Evolutionary conservation across 1,140 invertebrate species (phyloP).

Genomic region (Drosophila miranda): DNA sequence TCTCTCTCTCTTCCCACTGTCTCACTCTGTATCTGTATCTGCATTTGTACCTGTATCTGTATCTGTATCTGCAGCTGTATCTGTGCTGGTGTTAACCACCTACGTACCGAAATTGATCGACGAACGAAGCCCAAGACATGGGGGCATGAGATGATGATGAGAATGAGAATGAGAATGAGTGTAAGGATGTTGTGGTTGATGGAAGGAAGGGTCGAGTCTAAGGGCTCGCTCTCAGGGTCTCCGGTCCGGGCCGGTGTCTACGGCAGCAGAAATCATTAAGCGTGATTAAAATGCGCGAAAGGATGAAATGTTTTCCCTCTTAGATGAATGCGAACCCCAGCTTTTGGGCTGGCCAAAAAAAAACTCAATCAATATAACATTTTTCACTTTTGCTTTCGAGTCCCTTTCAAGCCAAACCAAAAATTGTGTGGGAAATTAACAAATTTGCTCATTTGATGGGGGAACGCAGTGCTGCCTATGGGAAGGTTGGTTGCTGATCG

Average conservation of each 20-base stretch:
- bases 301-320: conserved; percentile 53
- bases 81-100: conserved; percentile 49
- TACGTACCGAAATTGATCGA: conserved; percentile 48
- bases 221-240: conserved; percentile 6
- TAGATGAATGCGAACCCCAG: conserved; percentile 7
- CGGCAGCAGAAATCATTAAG: conserved; percentile 60
- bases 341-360: conserved; percentile 5
- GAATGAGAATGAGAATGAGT: conserved; percentile 3
- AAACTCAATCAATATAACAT: conserved; percentile 45
- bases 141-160: conserved; percentile 1
- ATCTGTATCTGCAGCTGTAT: conserved; percentile 13
- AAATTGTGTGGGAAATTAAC: conserved; percentile 36
- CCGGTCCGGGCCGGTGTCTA: conserved; percentile 2
- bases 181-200: too few species aligned
- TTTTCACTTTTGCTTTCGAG: conserved; percentile 37
- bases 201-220: conserved; percentile 21
- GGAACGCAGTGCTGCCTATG: background rate
- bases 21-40: background rate
- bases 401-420: background rate
- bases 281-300: conserved; percentile 67
- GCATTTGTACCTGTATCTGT: background rate
- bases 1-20: too few species aligned
- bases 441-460: conserved; percentile 43
- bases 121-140: background rate
- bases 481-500: background rate